These are phyloP conservation scores for Tetraneura akinire DNA, from an alignment of 1,140 invertebrate genomes.

Conservation along the genomic window DNA sequence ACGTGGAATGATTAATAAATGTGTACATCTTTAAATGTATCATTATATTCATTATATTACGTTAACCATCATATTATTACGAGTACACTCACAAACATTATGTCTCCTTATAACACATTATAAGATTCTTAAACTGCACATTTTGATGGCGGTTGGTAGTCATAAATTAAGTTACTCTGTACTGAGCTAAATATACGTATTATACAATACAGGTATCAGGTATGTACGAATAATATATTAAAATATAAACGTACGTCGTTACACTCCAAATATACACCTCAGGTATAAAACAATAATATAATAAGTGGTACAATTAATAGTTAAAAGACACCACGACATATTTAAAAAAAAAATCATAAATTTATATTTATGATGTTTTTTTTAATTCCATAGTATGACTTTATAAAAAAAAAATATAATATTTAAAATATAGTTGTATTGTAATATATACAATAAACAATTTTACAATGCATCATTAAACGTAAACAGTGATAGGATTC, in stretches of 20 bases:
- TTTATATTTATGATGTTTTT: too few relatives aligned
- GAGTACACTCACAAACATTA: neutral
- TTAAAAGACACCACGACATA: neutral
- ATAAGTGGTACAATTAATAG: neutral
- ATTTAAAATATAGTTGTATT: neutral
- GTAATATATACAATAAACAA: neutral
- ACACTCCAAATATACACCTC: too few relatives aligned
- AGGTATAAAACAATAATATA: slow-evolving; percentile 11
- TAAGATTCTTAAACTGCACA: slow-evolving; percentile 4
- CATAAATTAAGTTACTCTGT: neutral
- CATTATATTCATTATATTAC: too few relatives aligned
- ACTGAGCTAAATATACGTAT: neutral
- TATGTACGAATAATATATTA: too few relatives aligned
- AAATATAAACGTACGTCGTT: too few relatives aligned
- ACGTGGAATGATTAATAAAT: too few relatives aligned
- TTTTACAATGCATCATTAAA: neutral
- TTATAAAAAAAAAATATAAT: neutral
- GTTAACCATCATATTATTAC: too few relatives aligned
- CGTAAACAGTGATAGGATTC: neutral
- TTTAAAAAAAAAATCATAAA: too few relatives aligned
- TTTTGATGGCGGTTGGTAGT: neutral
- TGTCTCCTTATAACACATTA: too few relatives aligned
- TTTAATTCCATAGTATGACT: too few relatives aligned
- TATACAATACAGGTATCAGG: too few relatives aligned
- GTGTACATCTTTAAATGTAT: too few relatives aligned